phyloP scores from a whole-genome alignment of 2,113 vertebrate species.

The Hippocampus barbouri region DNA sequence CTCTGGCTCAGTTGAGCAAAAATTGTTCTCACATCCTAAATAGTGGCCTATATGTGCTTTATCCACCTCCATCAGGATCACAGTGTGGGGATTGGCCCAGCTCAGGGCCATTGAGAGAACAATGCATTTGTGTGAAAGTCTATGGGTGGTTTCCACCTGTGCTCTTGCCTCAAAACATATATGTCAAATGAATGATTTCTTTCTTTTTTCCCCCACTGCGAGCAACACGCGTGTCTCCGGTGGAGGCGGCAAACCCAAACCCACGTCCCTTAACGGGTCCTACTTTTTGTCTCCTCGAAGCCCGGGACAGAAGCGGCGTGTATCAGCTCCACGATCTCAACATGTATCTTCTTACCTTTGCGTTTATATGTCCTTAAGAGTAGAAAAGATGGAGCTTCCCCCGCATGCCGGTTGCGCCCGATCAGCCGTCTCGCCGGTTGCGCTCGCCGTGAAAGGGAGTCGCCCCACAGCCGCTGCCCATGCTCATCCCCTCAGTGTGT shows the following conservation, averaged over 20 bases:
- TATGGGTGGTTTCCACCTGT: slow-evolving; percentile 61
- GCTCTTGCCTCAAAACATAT: slow-evolving; percentile 24
- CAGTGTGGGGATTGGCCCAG: slow-evolving; percentile 34
- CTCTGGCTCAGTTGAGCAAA: not conserved
- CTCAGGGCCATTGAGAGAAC: slow-evolving; percentile 58
- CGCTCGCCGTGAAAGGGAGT: slow-evolving; percentile 38
- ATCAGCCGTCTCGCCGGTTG: slow-evolving; percentile 44
- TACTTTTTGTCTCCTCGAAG: slow-evolving; percentile 54
- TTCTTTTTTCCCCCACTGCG: not conserved
- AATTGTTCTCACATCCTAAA: not conserved
- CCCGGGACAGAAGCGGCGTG: slow-evolving; percentile 10
- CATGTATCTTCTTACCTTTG: slow-evolving; percentile 57
- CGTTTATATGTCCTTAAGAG: slow-evolving; percentile 32
- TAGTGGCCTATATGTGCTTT: not conserved
- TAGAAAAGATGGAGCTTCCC: slow-evolving; percentile 17
- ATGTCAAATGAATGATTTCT: slow-evolving; percentile 23
- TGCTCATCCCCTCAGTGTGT: slow-evolving; percentile 51
- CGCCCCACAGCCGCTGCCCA: slow-evolving; percentile 41
- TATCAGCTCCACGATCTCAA: slow-evolving; percentile 23
- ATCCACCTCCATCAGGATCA: slow-evolving; percentile 9
- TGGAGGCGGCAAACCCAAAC: not conserved
- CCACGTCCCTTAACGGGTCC: slow-evolving; percentile 21
- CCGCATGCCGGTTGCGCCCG: slow-evolving; percentile 37
- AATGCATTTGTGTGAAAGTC: slow-evolving; percentile 56
- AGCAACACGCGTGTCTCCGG: not conserved